phyloP scores from a whole-genome alignment of 2,888 invertebrate genomes.

The Coelinius sp. region DNA sequence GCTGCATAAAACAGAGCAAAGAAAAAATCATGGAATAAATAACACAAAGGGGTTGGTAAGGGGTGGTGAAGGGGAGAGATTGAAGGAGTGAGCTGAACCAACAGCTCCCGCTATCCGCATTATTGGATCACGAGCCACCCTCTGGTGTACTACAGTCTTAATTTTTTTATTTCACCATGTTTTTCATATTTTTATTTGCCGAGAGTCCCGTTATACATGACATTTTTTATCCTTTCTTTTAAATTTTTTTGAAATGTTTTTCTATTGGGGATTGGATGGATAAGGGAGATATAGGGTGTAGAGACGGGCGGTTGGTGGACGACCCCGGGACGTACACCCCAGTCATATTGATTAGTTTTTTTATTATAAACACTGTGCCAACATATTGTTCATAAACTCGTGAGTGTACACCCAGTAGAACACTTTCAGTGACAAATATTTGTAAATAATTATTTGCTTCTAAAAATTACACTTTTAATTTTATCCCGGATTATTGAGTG shows the following conservation, averaged over 20 bases:
- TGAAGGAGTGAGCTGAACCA: slow-evolving; percentile 8
- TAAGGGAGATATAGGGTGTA: neutral
- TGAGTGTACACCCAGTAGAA: neutral
- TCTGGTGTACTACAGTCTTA: neutral
- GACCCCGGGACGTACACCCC: slow-evolving; percentile 26
- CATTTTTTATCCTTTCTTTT: neutral
- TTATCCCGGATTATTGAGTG: too few relatives aligned
- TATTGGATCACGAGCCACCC: slow-evolving; percentile 27
- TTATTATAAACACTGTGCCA: slow-evolving; percentile 19
- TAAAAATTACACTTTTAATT: too few relatives aligned
- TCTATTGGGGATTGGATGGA: slow-evolving; percentile 9
- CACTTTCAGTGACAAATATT: slow-evolving; percentile 3
- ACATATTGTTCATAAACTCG: slow-evolving; percentile 5
- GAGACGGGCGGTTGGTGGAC: slow-evolving; percentile 9
- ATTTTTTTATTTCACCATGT: neutral
- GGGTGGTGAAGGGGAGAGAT: neutral
- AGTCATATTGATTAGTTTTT: slow-evolving; percentile 25
- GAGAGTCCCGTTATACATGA: neutral
- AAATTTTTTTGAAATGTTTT: neutral
- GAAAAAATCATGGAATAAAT: slow-evolving; percentile 34
- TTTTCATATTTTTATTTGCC: neutral
- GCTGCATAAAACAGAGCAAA: slow-evolving; percentile 12
- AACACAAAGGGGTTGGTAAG: slow-evolving; percentile 17
- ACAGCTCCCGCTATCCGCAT: slow-evolving; percentile 15
- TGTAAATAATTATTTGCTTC: neutral